A percentile compares a stretch with the other conserved stretches of the same genome.
These are phyloP conservation scores for Rhadina sibilatrix DNA, from an alignment of 2,113 vertebrate species.

Conservation along the genomic window DNA sequence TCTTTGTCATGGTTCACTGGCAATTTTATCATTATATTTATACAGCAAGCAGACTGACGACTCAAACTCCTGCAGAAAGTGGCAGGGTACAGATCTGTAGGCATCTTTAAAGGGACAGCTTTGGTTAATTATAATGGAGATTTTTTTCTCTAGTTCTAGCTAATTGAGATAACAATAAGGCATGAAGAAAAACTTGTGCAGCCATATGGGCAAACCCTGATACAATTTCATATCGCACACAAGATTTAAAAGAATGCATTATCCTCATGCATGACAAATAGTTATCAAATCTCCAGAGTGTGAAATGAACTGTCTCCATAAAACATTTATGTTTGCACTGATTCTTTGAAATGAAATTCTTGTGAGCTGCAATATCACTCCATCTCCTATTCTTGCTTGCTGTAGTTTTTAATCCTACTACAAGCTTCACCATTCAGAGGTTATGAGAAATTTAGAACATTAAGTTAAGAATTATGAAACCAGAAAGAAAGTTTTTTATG, in stretches of 20 bases:
- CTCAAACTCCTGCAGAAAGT: not conserved
- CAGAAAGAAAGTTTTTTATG: not conserved
- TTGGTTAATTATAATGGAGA: not conserved
- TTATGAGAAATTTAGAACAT: not conserved
- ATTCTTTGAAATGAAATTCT: not conserved
- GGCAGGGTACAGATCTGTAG: not conserved
- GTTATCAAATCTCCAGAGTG: not conserved
- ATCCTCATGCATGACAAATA: not conserved
- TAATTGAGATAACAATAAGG: not conserved
- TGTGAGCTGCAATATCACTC: not conserved
- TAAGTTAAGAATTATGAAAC: not conserved
- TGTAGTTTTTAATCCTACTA: not conserved
- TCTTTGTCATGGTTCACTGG: constrained; percentile 50
- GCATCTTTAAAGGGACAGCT: not conserved
- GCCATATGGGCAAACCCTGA: not conserved
- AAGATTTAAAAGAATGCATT: not conserved
- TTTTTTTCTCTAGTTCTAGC: not conserved
- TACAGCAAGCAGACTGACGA: not conserved
- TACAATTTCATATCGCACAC: not conserved
- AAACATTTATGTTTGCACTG: not conserved
- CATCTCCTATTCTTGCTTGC: not conserved
- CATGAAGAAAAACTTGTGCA: not conserved
- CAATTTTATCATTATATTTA: constrained; percentile 55
- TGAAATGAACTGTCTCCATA: not conserved
- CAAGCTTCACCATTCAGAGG: not conserved